Base-by-base conservation (phyloP, 2,113 vertebrate genomes). In the Mustela nigripes region DNA sequence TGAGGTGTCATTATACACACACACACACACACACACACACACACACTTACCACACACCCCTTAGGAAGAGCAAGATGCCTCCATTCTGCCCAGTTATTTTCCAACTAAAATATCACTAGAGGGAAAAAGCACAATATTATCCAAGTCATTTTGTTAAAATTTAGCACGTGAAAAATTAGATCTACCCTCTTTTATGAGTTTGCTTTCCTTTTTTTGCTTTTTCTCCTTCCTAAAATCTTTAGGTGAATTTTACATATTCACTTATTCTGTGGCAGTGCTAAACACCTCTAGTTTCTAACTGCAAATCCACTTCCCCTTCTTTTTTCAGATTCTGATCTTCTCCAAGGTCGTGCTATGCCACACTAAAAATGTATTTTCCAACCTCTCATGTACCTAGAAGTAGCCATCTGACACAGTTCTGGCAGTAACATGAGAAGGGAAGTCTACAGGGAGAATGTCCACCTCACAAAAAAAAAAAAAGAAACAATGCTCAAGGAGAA, bases 321-420 rank as follows among this genome's bases (percentile, higher is more conserved):
- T 42, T 63, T 84, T 67, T n/a, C 10, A 96, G 42, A 91, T 86
- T 95, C 42, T 91, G 67, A 65, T 87, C 85, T 76, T 84, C 5
- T 63, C 63, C 39, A 84, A 16, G 15, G 33, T 83, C 74, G n/a
- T 42, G 88, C 71, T 33, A 45, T 71, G 22, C 33, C 19, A 95
- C 28, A 91, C 50, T 63, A 42, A 84, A 90, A 33, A 78, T 26
- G 5, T 11, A 33, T 12, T 33, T 86, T 11, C 42, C 45, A 81
- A 45, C 33, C 36, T 91, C 50, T 91, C 15, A 18, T 33, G 28
- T 39, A n/a, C 26, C 18, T 63, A 33, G 39, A 7, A 65, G 24
- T 39, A 28, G 58, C 15, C 53, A 89, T 9, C 3, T 60, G 65
- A 86, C 53, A 80, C 18, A 26, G n/a, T 76, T 82, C 82, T 87